These are phyloP conservation scores for Acholoe squamosa DNA, from an alignment of 2,888 invertebrate species.

Conservation along the genomic window DNA sequence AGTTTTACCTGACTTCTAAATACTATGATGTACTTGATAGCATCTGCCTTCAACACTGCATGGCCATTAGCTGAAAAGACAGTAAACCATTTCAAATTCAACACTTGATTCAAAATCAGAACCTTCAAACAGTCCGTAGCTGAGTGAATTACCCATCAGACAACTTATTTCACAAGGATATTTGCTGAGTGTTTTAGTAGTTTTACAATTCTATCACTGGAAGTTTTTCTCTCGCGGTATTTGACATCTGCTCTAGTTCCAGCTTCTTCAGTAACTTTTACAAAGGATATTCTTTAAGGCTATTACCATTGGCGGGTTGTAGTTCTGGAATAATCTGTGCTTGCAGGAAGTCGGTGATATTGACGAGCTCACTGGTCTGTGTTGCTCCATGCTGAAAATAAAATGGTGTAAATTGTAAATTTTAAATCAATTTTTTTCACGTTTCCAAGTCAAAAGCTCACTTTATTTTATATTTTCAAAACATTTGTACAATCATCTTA, in stretches of 20 bases:
- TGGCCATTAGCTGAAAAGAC: constrained; percentile 90
- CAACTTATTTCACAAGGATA: too few species aligned
- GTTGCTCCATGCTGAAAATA: constrained; percentile 90
- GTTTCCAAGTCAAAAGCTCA: not conserved
- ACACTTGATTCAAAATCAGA: too few species aligned
- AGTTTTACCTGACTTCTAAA: constrained; percentile 93
- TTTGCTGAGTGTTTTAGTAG: too few species aligned
- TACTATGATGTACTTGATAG: constrained; percentile 97
- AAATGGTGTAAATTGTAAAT: too few species aligned
- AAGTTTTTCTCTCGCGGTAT: too few species aligned
- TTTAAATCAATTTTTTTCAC: too few species aligned
- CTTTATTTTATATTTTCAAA: not conserved
- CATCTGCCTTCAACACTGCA: constrained; percentile 97
- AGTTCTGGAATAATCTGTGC: constrained; percentile 94
- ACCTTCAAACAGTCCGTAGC: too few species aligned
- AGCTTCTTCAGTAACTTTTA: too few species aligned
- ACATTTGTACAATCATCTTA: constrained; percentile 34
- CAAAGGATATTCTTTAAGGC: too few species aligned
- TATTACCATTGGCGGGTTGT: constrained; percentile 86
- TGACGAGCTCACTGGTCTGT: constrained; percentile 93
- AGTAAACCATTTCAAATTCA: not conserved
- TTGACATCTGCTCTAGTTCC: too few species aligned
- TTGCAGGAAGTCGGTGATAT: constrained; percentile 94
- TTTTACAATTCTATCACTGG: too few species aligned
- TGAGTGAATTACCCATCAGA: too few species aligned